Evolutionary conservation across 2,113 vertebrate species (phyloP).

Genomic region (Machaerirhynchus nigripectus): DNA sequence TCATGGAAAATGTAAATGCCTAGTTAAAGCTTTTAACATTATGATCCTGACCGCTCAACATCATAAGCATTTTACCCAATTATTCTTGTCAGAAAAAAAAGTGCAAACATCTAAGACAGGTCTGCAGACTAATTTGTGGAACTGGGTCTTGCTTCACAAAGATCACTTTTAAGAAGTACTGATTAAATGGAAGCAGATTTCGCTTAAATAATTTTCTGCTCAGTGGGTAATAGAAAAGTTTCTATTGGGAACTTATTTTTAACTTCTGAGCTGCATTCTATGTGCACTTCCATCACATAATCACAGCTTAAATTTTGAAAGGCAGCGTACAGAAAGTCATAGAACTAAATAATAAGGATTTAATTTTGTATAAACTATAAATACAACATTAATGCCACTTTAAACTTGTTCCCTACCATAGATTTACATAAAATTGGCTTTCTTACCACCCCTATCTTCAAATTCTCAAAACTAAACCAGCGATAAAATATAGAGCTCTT

Average conservation of each 20-base stretch:
- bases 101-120: neutral
- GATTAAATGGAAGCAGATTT: neutral
- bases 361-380: neutral
- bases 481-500: conserved; percentile 21
- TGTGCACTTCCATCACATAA: neutral
- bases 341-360: neutral
- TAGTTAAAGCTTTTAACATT: neutral
- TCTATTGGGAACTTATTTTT: neutral
- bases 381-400: neutral
- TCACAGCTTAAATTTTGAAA: neutral
- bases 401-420: neutral
- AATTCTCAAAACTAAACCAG: conserved; percentile 25
- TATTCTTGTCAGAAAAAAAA: neutral
- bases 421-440: neutral
- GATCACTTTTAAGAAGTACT: neutral
- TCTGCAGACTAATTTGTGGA: neutral
- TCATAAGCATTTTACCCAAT: neutral
- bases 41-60: neutral
- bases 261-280: neutral
- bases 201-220: neutral
- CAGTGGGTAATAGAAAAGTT: neutral
- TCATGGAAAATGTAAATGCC: neutral
- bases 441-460: neutral
- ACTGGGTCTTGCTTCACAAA: neutral
- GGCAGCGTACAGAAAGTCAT: neutral